A percentile compares a stretch with the other conserved stretches of the same genome.
phyloP scores from a whole-genome alignment of 2,797 vertebrate genomes.

The Falco naumanni region DNA sequence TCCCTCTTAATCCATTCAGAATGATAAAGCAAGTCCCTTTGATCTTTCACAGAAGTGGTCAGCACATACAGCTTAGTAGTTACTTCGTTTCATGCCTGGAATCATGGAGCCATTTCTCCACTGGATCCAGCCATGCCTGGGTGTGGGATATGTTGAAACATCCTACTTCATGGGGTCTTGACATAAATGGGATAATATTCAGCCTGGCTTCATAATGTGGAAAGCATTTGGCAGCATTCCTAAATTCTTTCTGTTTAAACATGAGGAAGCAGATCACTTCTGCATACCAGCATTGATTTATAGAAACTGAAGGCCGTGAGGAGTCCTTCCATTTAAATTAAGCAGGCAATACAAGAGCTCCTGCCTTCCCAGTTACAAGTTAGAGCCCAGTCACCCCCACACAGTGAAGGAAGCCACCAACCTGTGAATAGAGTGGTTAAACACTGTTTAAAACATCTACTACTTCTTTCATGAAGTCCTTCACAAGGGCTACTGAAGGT shows the following conservation, averaged over 20 bases:
- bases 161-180: neutral
- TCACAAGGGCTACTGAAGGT: neutral
- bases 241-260: slow-evolving; percentile 17
- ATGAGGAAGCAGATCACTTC: slow-evolving; percentile 8
- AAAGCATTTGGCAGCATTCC: slow-evolving; percentile 20
- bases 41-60: neutral
- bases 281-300: neutral
- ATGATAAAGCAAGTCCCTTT: neutral
- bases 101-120: neutral
- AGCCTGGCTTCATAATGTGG: neutral
- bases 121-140: neutral
- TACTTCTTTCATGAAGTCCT: neutral
- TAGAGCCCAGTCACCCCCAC: neutral
- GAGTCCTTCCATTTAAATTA: neutral
- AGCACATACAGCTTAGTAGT: neutral
- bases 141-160: neutral
- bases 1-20: neutral
- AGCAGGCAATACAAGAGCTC: neutral
- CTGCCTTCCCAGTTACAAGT: neutral
- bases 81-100: neutral
- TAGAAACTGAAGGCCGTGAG: neutral
- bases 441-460: neutral
- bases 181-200: neutral
- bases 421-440: neutral
- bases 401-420: neutral